Evolutionary conservation across 2,888 invertebrate species (phyloP).

Genomic region (Tiliacea citrago): DNA sequence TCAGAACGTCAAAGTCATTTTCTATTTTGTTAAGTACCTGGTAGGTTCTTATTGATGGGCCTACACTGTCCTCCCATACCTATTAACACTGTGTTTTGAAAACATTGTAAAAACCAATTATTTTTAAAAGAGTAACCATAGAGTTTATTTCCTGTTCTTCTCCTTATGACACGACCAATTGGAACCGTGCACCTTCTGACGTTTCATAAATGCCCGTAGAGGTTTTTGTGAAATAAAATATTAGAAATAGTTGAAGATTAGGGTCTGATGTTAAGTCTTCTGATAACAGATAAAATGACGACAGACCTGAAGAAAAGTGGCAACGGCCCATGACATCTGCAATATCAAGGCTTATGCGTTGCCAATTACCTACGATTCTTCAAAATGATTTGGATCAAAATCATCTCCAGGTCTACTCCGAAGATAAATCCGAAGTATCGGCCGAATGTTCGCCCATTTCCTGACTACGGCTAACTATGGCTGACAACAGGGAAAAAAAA

Average conservation of each 20-base stretch:
- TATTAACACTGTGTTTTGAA: background rate
- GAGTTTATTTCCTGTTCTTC: background rate
- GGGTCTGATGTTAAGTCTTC: too few relatives aligned
- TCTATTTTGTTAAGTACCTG: too few relatives aligned
- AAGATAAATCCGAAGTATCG: too few relatives aligned
- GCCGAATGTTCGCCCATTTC: too few relatives aligned
- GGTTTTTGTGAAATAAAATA: background rate
- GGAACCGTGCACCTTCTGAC: background rate
- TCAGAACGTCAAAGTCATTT: too few relatives aligned
- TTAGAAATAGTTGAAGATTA: too few relatives aligned
- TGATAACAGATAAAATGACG: too few relatives aligned
- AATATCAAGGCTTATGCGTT: background rate
- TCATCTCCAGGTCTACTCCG: background rate
- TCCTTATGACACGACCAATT: background rate
- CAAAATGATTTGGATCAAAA: background rate
- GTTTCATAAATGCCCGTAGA: too few relatives aligned
- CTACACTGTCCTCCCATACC: background rate
- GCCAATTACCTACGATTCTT: too few relatives aligned
- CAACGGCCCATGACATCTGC: background rate
- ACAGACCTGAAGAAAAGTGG: background rate
- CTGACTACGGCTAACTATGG: too few relatives aligned
- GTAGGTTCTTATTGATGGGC: background rate
- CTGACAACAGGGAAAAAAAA: too few relatives aligned
- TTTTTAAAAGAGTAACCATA: background rate
- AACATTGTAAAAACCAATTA: background rate